phyloP scores from a whole-genome alignment of 1,140 invertebrate genomes.

The Plodia interpunctella region DNA sequence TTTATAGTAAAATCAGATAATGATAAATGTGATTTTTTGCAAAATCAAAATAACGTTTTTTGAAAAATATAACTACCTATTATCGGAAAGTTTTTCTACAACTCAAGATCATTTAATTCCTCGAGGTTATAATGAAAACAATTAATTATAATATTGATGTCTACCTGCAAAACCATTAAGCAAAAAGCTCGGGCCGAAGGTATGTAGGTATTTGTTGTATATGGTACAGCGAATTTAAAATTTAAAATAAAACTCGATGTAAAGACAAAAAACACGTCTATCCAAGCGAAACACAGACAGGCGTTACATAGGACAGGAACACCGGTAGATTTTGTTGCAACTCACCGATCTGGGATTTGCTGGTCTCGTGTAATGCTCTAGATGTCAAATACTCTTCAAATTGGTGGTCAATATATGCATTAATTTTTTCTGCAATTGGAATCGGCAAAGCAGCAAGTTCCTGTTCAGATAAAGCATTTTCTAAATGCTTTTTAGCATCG shows the following conservation, averaged over 20 bases:
- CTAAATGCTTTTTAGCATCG: slow-evolving; percentile 66
- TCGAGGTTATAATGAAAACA: no score
- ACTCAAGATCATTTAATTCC: no score
- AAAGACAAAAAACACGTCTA: not conserved
- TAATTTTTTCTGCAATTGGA: slow-evolving; percentile 77
- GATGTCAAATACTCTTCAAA: slow-evolving; percentile 84
- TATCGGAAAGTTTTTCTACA: no score
- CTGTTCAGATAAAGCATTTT: slow-evolving; percentile 65
- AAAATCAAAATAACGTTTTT: no score
- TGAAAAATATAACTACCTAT: no score
- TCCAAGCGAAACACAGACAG: not conserved
- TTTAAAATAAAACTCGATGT: not conserved
- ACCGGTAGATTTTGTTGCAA: slow-evolving; percentile 13
- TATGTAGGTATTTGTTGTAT: no score
- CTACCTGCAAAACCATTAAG: no score
- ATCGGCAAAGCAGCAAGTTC: slow-evolving; percentile 57
- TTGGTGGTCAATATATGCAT: slow-evolving; percentile 79
- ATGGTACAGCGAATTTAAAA: no score
- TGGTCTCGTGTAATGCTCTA: slow-evolving; percentile 82
- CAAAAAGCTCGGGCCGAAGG: no score
- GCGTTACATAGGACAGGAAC: not conserved
- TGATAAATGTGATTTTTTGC: no score
- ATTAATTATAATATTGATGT: no score
- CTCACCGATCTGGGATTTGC: slow-evolving; percentile 79
- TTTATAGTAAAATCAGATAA: no score